Conservation (phyloP, 2,797 vertebrate genomes). For the Notamacropus eugenii region DNA sequence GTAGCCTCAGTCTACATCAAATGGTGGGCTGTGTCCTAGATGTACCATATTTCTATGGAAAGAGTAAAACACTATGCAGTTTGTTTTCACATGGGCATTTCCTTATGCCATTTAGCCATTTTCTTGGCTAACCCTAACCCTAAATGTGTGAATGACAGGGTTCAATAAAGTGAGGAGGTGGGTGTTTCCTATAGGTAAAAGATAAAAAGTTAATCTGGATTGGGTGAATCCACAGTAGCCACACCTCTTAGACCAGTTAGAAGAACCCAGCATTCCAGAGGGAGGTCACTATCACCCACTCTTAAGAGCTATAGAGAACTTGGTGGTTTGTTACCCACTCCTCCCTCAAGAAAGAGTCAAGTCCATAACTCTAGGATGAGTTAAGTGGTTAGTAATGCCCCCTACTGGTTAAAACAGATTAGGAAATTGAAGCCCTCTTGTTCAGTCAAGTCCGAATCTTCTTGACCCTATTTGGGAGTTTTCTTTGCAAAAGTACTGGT, state of each 20-base stretch:
- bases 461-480: too few relatives aligned
- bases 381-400: background rate
- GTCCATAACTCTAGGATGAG: background rate
- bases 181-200: background rate
- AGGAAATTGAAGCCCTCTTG: background rate
- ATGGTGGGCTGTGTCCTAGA: background rate
- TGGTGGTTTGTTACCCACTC: background rate
- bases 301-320: background rate
- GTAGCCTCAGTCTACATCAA: background rate
- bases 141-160: background rate
- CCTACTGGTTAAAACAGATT: background rate
- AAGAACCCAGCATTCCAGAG: background rate
- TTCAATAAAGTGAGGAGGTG: background rate
- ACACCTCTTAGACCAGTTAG: background rate
- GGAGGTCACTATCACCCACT: background rate
- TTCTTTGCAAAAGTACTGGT: too few relatives aligned
- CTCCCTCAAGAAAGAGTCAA: background rate
- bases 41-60: background rate
- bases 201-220: background rate
- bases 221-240: background rate
- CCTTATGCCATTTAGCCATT: background rate
- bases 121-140: too few relatives aligned
- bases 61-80: background rate
- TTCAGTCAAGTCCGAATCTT: too few relatives aligned
- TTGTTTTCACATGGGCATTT: background rate